These are phyloP conservation scores for Chaitophorus viminalis DNA, from an alignment of 2,888 invertebrate species.

Conservation along the genomic window DNA sequence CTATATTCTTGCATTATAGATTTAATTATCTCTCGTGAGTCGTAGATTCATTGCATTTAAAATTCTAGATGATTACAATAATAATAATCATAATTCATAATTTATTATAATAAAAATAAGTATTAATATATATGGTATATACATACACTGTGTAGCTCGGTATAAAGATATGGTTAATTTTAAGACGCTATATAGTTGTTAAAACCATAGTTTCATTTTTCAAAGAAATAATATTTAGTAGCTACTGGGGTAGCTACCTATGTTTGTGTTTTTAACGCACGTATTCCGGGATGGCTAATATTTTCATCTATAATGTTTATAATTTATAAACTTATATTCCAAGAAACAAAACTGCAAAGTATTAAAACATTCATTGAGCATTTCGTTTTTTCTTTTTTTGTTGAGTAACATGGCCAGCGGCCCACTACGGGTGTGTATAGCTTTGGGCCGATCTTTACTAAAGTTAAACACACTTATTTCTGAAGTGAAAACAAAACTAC, in stretches of 20 bases:
- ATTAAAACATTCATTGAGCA: conserved; percentile 11
- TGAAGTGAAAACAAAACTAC: conserved; percentile 22
- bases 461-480: conserved; percentile 24
- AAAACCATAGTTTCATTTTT: too few relatives aligned
- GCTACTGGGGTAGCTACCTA: too few relatives aligned
- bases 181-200: conserved; percentile 1
- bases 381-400: not conserved
- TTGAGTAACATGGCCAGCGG: not conserved
- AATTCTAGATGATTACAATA: not conserved
- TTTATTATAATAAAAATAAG: not conserved
- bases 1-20: not conserved
- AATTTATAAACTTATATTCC: not conserved
- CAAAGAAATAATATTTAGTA: too few relatives aligned
- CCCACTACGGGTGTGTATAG: not conserved
- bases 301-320: not conserved
- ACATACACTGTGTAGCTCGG: too few relatives aligned
- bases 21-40: not conserved
- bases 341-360: not conserved
- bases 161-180: conserved; percentile 38
- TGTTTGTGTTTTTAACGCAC: not conserved
- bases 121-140: not conserved
- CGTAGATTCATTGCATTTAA: conserved; percentile 13
- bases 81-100: not conserved
- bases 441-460: not conserved
- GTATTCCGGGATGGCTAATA: not conserved